These are phyloP conservation scores for Platyscapa corneri DNA, from an alignment of 1,140 invertebrate genomes.

Conservation along the genomic window DNA sequence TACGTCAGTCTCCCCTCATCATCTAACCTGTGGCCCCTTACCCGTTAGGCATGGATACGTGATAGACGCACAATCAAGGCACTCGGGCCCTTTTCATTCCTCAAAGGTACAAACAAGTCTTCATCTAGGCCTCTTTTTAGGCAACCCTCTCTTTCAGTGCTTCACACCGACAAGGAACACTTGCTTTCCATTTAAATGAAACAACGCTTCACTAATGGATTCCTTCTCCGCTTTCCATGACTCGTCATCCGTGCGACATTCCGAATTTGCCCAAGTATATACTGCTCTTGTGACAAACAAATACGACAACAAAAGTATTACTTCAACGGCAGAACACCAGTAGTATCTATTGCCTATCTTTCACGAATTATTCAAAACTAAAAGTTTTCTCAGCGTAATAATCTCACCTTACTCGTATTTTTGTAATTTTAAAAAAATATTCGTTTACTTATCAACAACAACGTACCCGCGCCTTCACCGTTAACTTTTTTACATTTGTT, in stretches of 20 bases:
- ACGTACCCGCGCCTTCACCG: background rate
- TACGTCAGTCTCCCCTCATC: background rate
- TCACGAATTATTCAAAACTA: too few species aligned
- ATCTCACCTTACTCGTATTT: too few species aligned
- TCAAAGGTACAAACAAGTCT: background rate
- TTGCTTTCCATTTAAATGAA: conserved; percentile 49
- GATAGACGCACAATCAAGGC: background rate
- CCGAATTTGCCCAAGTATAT: background rate
- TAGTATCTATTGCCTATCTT: too few species aligned
- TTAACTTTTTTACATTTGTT: background rate
- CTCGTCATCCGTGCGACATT: background rate
- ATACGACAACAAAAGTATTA: background rate
- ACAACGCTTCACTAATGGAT: conserved; percentile 43
- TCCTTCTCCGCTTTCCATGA: conserved; percentile 29
- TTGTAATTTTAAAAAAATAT: too few species aligned
- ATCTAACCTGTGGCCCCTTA: background rate
- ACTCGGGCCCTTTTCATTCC: background rate
- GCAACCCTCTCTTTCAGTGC: background rate
- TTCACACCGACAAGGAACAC: background rate
- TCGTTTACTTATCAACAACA: too few species aligned
- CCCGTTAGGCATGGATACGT: conserved; percentile 3
- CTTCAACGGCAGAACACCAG: background rate
- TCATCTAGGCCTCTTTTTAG: background rate
- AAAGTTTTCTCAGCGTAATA: too few species aligned
- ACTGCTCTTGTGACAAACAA: background rate